Evolutionary conservation across 2,888 invertebrate genomes (phyloP), one percentile per base, ranked within the genome.

Genomic region (Sturmia bella): DNA sequence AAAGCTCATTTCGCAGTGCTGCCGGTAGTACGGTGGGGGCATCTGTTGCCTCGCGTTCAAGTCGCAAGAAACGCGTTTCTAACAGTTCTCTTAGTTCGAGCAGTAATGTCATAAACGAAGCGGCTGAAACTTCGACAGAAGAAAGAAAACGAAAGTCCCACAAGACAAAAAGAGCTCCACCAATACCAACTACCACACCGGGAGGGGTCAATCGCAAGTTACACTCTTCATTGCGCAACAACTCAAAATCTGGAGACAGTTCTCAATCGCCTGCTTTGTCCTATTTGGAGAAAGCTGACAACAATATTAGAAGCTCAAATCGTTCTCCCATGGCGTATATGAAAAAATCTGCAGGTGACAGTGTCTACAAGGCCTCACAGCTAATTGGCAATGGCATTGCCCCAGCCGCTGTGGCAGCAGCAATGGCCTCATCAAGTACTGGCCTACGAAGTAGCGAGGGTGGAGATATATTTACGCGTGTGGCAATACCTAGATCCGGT

Each of bases 401-500:
- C 3, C 80, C 76, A 15, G 80, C 75, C 19, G 68, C 54, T 1
- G 80, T 84, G 7, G 84, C 80, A 9, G 83, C 84, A 15, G 68
- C 83, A 6, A 77, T 75, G 0, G 74, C 73, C 7, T 75, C 73
- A 13, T 91, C 82, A 7, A 82, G 69, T 52, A 77, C 81, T 24
- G 84, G 83, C 13, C 83, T 76, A 0, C 83, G 85, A 12, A 85
- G 86, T 11, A 87, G 92, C 43, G 92, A 93, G 9, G 93, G 94
- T 72, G 96, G 96, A 7, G 96, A 97, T 89, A 95, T 96, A 86
- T 91, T 96, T 86, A 97, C 97, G 0, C 95, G 96, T 90, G 96
- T 97, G 52, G 96, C 96, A 48, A 94, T 97, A 86, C 97, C 97
- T 13, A 93, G 96, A 86, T 95, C 96, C 64, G 95, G 96, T 57